Evolutionary conservation across 2,888 invertebrate genomes (phyloP).

Genomic region (Carcina quercana): DNA sequence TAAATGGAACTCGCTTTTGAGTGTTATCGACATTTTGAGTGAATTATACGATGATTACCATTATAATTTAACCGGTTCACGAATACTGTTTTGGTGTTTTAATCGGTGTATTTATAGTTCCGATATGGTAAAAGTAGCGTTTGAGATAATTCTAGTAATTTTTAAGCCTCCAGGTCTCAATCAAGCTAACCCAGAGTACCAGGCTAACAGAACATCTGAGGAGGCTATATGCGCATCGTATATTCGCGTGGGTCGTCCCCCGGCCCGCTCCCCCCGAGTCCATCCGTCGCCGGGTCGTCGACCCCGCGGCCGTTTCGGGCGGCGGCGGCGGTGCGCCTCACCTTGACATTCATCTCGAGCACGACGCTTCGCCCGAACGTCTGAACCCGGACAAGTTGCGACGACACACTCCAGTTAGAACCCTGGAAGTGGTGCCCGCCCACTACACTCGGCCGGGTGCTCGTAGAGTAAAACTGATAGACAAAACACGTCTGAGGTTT

Average conservation of each 20-base stretch:
- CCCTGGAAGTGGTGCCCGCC: conserved; percentile 23
- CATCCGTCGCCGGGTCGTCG: conserved; percentile 52
- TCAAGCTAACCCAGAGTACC: conserved; percentile 31
- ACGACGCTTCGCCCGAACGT: conserved; percentile 62
- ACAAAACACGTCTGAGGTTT: conserved; percentile 21
- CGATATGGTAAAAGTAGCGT: too few species aligned
- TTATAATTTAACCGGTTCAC: too few species aligned
- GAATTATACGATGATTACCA: too few species aligned
- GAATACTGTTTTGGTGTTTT: too few species aligned
- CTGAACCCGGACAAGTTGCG: conserved; percentile 51
- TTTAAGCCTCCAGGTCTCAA: too few species aligned
- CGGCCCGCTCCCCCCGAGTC: conserved; percentile 40
- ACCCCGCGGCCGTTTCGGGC: conserved; percentile 68
- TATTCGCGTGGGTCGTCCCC: conserved; percentile 68
- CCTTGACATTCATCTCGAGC: conserved; percentile 73
- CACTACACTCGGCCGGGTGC: conserved; percentile 28
- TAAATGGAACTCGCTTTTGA: too few species aligned
- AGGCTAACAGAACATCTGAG: conserved; percentile 51
- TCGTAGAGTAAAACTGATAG: conserved; percentile 3
- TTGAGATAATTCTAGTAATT: too few species aligned
- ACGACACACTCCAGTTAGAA: conserved; percentile 31
- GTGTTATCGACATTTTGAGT: too few species aligned
- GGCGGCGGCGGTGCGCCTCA: conserved; percentile 68
- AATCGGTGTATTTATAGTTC: too few species aligned
- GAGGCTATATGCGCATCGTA: conserved; percentile 57